phyloP scores from a whole-genome alignment of 53 echinoderm and acorn worm species.

The Paracentrotus lividus region DNA sequence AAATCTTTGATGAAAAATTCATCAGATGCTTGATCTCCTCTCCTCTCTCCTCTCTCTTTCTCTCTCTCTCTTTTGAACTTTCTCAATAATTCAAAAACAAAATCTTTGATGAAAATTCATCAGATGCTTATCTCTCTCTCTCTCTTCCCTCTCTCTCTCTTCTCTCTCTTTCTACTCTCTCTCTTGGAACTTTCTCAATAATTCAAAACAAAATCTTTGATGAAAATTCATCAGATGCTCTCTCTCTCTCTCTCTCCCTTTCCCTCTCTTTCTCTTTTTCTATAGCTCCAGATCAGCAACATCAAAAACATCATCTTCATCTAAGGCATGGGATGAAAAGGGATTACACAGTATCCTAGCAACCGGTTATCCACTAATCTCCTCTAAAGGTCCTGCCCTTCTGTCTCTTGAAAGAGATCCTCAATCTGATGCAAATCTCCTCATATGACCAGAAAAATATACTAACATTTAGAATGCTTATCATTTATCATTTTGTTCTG shows the following conservation, averaged over 20 bases:
- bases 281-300: neutral
- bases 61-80: neutral
- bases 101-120: neutral
- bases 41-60: neutral
- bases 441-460: neutral
- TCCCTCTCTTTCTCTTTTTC: neutral
- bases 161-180: neutral
- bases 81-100: neutral
- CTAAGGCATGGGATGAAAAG: conserved; percentile 10
- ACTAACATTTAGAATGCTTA: neutral
- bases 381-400: neutral
- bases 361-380: neutral
- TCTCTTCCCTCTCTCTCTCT: neutral
- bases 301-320: conserved; percentile 17
- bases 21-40: too few species aligned
- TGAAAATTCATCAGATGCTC: neutral
- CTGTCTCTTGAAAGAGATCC: neutral
- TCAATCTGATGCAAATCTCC: neutral
- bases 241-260: neutral
- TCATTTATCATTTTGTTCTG: neutral
- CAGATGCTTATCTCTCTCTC: too few species aligned
- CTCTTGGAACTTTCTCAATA: too few species aligned
- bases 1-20: too few species aligned
- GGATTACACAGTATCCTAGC: conserved; percentile 21
- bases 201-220: neutral